Base-by-base conservation (phyloP, 2,888 invertebrate genomes). In the Laothoe populi region DNA sequence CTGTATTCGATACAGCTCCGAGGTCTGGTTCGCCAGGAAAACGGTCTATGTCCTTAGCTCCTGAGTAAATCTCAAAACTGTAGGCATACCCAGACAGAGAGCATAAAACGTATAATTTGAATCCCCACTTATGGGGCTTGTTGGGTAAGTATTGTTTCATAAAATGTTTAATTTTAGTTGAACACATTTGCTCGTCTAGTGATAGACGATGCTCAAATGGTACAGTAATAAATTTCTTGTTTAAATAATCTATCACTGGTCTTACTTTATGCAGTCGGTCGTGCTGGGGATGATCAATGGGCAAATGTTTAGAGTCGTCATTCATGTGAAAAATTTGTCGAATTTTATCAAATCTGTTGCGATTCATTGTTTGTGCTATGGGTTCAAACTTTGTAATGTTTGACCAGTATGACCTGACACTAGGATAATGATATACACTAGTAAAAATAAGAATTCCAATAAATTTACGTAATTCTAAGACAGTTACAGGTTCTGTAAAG, bases 311-410 rank as follows among this genome's bases (percentile, higher is more conserved):
- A 13, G 70, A 66, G 57, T 81, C 76, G 63, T 79, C 66, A 44
- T 78, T 78, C 70, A 79, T 75, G 69, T 79, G 80, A 13, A 79
- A 62, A 65, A 69, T 63, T 68, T 61, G 64, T 4, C 72, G 60
- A 66, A 78, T 79, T 40, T 64, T 75, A 61, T 79, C 77, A 70
- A 79, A 79, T 73, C 72, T 26, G 67, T 71, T 71, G 61, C 66
- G 63, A 63, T 69, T 66, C 72, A 78, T 77, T 67, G 59, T 71
- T 8, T 71, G 16, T 61, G 70, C 70, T 63, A 77, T 77, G 67
- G 75, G 73, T 69, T 71, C 13, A 73, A 71, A 78, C 70, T 73
- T 74, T 64, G 72, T 66, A 68, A 66, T 75, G 64, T 73, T 70
- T 57, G 73, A 74, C 75, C 76, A 78, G 72, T 78, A 77, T 53